These are phyloP conservation scores for Chionodraco myersi DNA, from an alignment of 2,113 vertebrate genomes.

Conservation along the genomic window DNA sequence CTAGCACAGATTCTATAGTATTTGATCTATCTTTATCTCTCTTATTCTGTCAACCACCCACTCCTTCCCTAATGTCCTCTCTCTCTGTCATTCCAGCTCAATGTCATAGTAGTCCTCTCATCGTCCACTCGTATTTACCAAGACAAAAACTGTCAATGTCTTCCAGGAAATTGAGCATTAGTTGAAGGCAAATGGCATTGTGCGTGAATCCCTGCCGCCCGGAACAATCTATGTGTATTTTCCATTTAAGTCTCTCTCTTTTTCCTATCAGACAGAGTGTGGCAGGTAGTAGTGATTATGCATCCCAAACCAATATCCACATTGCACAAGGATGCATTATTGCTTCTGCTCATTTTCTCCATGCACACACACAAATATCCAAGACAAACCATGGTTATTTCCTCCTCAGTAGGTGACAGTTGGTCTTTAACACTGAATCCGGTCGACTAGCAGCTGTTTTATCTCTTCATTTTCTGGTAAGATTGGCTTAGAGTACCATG, in stretches of 20 bases:
- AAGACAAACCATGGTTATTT: conserved; percentile 18
- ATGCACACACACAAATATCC: background rate
- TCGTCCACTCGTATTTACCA: conserved; percentile 15
- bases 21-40: background rate
- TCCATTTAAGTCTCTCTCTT: conserved; percentile 6
- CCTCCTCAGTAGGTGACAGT: conserved; percentile 18
- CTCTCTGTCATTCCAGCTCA: conserved; percentile 1
- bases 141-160: background rate
- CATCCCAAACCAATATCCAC: conserved; percentile 18
- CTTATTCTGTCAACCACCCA: conserved; percentile 20
- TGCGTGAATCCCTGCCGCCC: background rate
- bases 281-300: conserved; percentile 9
- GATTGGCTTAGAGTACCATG: conserved; percentile 20
- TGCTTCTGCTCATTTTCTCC: conserved; percentile 20
- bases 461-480: conserved; percentile 22
- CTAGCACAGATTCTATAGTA: background rate
- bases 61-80: conserved; percentile 13
- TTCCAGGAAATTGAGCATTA: background rate
- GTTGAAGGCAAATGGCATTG: background rate
- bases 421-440: conserved; percentile 17
- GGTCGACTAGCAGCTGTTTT: conserved; percentile 13
- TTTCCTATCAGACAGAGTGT: background rate
- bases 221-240: background rate
- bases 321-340: background rate
- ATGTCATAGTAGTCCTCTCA: background rate